Conservation (phyloP, 2,113 vertebrate species). For the Reinhardtius hippoglossoides region DNA sequence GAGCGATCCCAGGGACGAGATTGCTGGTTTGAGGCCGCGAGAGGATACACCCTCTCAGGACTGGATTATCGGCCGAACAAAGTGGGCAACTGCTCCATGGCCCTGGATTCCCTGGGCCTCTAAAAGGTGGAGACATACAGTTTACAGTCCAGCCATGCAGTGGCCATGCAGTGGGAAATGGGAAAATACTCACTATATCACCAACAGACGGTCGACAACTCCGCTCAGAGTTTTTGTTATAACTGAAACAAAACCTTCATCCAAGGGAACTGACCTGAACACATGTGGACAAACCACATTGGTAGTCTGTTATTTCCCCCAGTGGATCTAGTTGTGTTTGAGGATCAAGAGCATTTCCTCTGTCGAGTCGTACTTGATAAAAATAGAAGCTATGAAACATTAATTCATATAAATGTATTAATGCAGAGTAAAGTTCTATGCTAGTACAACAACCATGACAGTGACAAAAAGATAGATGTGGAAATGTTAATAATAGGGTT, state of each 20-base stretch:
- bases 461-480: neutral
- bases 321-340: neutral
- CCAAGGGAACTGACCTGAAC: neutral
- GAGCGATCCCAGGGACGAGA: slow-evolving; percentile 19
- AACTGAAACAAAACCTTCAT: neutral
- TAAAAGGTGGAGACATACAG: neutral
- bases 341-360: neutral
- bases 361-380: neutral
- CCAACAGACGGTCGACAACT: neutral
- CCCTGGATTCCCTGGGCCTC: neutral
- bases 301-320: neutral
- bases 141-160: neutral
- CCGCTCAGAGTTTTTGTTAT: neutral
- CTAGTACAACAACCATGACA: neutral
- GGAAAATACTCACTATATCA: neutral
- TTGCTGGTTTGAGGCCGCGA: slow-evolving; percentile 2
- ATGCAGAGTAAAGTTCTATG: neutral
- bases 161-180: neutral
- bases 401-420: neutral
- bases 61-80: neutral
- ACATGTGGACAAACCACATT: neutral
- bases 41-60: neutral
- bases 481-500: too few relatives aligned
- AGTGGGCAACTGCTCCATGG: neutral
- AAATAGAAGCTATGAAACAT: neutral